Base-by-base conservation (phyloP, 2,113 vertebrate species). In the Acinonyx jubatus region DNA sequence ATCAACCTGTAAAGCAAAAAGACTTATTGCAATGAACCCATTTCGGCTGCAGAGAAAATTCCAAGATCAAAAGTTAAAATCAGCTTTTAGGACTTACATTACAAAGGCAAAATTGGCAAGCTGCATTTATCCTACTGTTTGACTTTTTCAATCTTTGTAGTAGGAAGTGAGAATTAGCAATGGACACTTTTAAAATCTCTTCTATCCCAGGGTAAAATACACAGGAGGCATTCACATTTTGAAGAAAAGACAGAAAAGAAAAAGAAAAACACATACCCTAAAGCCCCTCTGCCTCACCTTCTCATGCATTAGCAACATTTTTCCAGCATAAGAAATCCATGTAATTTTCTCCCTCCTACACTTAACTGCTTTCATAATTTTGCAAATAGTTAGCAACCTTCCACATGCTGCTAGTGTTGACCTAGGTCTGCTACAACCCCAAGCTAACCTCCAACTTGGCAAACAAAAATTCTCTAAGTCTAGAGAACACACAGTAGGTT, bases 1-100 rank as follows among this genome's bases (percentile, higher is more conserved):
- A 98, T 99, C 99, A 98, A 99, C 99, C 99, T 99, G 91, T 84
- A 90, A 98, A 79, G 96, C 92, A 50, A 97, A 97, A 97, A 87
- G 78, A 66, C 94, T 74, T 50, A 92, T 33, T 95, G 84, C 48
- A 94, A 52, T 63, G 57, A 97, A 78, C 71, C 68, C 48, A 41
- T 68, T 94, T 91, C 55, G 84, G 97, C 79, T 96, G 80, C 94
- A 89, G 97, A 97, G 95, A 98, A 98, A 94, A 96, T 92, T 98
- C 91, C 95, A 97, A 96, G 96, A 97, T 88, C 69, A 94, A 48
- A 98, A 98, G 82, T 29, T 97, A 97, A 97, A 93, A 97, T 76
- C 73, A 92, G 73, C 80, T 96, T 97, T 97, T 61, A 98, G 93
- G 92, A 91, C 95, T 86, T 13, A 78, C 41, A 71, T 50, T n/a